Evolutionary conservation across 2,888 invertebrate genomes (phyloP).

Genomic region (Furcula furcula): DNA sequence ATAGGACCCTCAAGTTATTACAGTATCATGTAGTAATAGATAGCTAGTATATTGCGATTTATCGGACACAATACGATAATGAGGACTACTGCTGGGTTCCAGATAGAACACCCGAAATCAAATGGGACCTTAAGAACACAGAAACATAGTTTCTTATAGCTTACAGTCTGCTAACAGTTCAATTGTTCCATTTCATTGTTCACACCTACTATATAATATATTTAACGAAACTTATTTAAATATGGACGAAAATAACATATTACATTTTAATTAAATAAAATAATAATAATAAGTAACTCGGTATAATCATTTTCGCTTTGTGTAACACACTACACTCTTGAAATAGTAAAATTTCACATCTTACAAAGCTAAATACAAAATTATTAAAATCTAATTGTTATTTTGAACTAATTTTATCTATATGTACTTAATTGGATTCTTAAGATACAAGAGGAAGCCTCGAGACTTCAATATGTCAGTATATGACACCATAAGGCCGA

Average conservation of each 20-base stretch:
- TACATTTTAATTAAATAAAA: conserved; percentile 31
- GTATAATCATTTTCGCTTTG: conserved; percentile 32
- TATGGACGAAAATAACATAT: conserved; percentile 17
- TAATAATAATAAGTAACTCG: conserved; percentile 25
- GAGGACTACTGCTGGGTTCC: too few relatives aligned
- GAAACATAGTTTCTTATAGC: too few relatives aligned
- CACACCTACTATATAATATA: too few relatives aligned
- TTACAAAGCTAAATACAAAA: conserved; percentile 34
- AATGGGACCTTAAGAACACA: too few relatives aligned
- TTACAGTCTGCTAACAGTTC: too few relatives aligned
- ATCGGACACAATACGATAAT: too few relatives aligned
- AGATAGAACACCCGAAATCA: too few relatives aligned
- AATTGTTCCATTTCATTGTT: too few relatives aligned
- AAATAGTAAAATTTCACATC: conserved; percentile 26
- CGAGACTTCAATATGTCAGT: too few relatives aligned
- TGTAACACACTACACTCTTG: conserved; percentile 34
- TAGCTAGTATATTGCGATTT: too few relatives aligned
- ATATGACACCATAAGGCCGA: too few relatives aligned
- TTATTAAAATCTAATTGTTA: conserved; percentile 28
- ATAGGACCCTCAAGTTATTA: neutral
- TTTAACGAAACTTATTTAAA: conserved; percentile 6
- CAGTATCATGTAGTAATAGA: neutral
- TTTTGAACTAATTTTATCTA: conserved; percentile 8
- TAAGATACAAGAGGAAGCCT: conserved; percentile 19
- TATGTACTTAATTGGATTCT: conserved; percentile 7